Evolutionary conservation across 2,888 invertebrate species (phyloP).

Genomic region (Orthosia cruda): DNA sequence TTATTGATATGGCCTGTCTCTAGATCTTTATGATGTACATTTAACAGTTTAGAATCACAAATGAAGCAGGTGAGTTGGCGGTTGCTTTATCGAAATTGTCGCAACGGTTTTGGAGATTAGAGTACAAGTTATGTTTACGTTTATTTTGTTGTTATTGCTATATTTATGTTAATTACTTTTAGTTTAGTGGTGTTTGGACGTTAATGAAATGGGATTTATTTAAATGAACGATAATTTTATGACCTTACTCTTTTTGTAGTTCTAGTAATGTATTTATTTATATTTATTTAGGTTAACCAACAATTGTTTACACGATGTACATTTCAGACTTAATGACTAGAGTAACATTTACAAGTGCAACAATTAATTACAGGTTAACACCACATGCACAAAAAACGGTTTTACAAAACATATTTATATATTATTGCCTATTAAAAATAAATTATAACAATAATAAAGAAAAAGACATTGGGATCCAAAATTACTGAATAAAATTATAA

Average conservation of each 20-base stretch:
- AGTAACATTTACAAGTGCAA: no score
- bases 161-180: conserved; percentile 48
- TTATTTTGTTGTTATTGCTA: conserved; percentile 43
- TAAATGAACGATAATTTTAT: conserved; percentile 25
- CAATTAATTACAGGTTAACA: no score
- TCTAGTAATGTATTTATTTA: neutral
- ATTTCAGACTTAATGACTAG: no score
- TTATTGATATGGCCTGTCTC: conserved; percentile 45
- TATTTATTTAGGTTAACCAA: no score
- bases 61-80: conserved; percentile 45
- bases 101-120: conserved; percentile 44
- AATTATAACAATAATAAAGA: no score
- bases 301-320: no score
- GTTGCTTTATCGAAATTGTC: conserved; percentile 51
- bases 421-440: no score
- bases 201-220: conserved; percentile 20
- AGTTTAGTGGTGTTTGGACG: conserved; percentile 34
- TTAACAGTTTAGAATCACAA: conserved; percentile 43
- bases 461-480: no score
- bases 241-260: neutral
- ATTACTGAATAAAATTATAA: no score
- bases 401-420: no score
- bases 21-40: conserved; percentile 48
- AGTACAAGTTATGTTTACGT: conserved; percentile 27
- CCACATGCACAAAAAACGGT: no score